Percentiles rank a stretch among this genome's conserved stretches.
Evolutionary conservation across 2,113 vertebrate genomes (phyloP).

Genomic region (Mormyrus iriodes): DNA sequence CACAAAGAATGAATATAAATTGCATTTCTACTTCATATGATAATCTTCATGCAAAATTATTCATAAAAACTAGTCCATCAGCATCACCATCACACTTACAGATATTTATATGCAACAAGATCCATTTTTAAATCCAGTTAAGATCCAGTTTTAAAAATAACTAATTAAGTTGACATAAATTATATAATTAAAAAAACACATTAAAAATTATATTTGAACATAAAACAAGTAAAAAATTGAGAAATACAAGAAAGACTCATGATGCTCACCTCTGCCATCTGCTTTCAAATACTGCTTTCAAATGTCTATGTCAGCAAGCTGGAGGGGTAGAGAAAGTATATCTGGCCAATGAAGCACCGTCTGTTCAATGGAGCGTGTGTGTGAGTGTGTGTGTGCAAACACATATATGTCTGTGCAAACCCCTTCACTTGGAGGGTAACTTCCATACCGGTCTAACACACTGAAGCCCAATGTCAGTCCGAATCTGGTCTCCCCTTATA

Average conservation of each 20-base stretch:
- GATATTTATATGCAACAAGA: not conserved
- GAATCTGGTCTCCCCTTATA: not conserved
- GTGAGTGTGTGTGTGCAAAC: constrained; percentile 46
- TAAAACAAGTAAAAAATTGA: not conserved
- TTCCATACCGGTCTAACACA: constrained; percentile 29
- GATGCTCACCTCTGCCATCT: constrained; percentile 87
- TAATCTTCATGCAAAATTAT: not conserved
- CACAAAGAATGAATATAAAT: not conserved
- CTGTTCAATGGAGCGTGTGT: constrained; percentile 33
- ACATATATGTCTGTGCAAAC: constrained; percentile 33
- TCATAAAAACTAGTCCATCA: not conserved
- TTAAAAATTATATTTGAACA: not conserved
- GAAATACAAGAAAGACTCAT: constrained; percentile 16
- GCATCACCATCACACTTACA: not conserved
- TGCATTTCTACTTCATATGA: not conserved
- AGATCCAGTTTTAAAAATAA: not conserved
- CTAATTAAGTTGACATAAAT: not conserved
- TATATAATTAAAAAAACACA: not conserved
- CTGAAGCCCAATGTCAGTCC: not conserved
- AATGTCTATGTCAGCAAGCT: constrained; percentile 69
- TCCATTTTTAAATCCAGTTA: not conserved
- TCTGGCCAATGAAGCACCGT: constrained; percentile 75
- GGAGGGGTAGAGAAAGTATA: constrained; percentile 67
- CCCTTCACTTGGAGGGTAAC: constrained; percentile 54
- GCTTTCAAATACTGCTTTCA: constrained; percentile 70